Evolutionary conservation across 2,888 invertebrate species (phyloP).

Genomic region (Chrysodeixis includens): DNA sequence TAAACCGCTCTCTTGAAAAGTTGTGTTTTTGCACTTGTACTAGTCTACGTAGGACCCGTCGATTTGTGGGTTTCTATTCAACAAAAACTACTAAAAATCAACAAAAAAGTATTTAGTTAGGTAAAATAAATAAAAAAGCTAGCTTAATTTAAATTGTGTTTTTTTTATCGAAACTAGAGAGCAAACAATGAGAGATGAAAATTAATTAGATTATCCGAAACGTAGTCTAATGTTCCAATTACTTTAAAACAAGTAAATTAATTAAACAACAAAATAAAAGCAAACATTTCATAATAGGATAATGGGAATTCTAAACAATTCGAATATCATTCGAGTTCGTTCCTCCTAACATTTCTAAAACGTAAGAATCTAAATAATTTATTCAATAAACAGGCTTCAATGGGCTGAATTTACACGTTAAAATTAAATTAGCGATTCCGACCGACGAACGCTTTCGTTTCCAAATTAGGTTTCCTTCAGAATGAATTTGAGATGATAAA

Average conservation of each 20-base stretch:
- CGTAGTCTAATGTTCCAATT: not conserved
- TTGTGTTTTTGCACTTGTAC: too few relatives aligned
- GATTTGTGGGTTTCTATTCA: too few relatives aligned
- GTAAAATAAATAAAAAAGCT: too few relatives aligned
- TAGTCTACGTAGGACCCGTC: too few relatives aligned
- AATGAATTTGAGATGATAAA: constrained; percentile 57
- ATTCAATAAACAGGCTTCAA: constrained; percentile 63
- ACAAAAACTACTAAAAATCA: too few relatives aligned
- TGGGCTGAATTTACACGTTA: constrained; percentile 63
- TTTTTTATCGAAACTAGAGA: too few relatives aligned
- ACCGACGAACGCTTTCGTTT: constrained; percentile 54
- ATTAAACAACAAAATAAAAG: not conserved
- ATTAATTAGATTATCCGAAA: too few relatives aligned
- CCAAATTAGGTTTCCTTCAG: constrained; percentile 58
- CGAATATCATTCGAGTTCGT: constrained; percentile 39
- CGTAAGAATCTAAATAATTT: constrained; percentile 60
- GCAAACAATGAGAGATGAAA: too few relatives aligned
- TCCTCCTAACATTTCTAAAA: constrained; percentile 51
- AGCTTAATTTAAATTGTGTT: too few relatives aligned
- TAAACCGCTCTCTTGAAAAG: too few relatives aligned
- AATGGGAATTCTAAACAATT: constrained; percentile 38
- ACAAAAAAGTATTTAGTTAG: too few relatives aligned
- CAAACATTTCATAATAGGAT: constrained; percentile 27
- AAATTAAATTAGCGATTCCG: constrained; percentile 63
- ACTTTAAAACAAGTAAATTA: not conserved